Base-by-base conservation (phyloP, 2,797 vertebrate species). In the Luscinia luscinia region DNA sequence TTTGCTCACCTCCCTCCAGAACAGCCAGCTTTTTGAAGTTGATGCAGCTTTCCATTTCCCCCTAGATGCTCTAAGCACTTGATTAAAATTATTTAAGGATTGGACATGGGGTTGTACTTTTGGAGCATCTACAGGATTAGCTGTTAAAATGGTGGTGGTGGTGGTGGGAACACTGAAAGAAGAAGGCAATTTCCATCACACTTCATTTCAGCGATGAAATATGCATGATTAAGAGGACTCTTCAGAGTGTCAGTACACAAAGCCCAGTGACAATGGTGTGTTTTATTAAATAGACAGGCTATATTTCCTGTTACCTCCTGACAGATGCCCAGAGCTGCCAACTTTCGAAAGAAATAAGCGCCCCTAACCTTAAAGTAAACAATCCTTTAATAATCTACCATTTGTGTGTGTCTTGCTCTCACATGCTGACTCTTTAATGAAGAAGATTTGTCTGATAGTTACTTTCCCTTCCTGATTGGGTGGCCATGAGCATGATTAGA, bases 261-360 rank as follows among this genome's bases (percentile, higher is more conserved):
- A 91, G 45, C 13, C 10, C 32, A 67, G 32, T 80, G 52, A 88
- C 69, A 95, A 78, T 18, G 12, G 4, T 51, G n/a, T 57, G 27
- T 58, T 94, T 91, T 70, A 62, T 55, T 77, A 66, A 93, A 80
- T 26, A 88, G 54, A 80, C 30, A 72, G 49, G 16, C 34, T 88
- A 61, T 26, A 61, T 93, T 91, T 95, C 90, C 82, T 66, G 18
- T 74, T 78, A 89, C 51, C n/a, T 68, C 91, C 36, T 59, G 46
- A 86, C 97, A 86, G 62, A 84, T 58, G 68, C 58, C 68, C 78
- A 93, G 28, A 94, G 57, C 51, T 57, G 58, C 51, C 70, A 84
- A 63, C 32, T 74, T 94, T 57, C 34, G 67, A 81, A 52, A 72
- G 16, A 78, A 91, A 61, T 58, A 28, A 38, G 23, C 24, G 0